Evolutionary conservation across 1,140 invertebrate species (phyloP), one percentile per base, ranked within the genome.

Genomic region (Penaeus indicus): DNA sequence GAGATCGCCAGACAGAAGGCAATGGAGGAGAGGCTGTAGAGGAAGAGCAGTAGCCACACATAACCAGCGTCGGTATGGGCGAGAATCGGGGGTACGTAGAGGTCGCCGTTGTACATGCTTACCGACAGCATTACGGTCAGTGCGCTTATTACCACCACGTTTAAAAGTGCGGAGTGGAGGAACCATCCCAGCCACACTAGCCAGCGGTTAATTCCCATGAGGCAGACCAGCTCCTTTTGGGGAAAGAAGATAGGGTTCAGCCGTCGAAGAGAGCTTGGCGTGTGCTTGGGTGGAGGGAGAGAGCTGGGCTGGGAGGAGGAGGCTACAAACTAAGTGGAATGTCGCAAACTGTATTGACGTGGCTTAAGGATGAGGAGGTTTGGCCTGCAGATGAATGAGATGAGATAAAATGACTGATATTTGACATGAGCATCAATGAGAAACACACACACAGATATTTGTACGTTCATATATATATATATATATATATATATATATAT

Each of bases 161-260:
- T 72, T n/a, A 85, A n/a, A 7, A 90, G 42, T 13, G 84, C 21
- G 32, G 85, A 63, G 63, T 86, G 82, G 19, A 90, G 54, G 91
- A 94, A 94, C 94, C 94, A 94, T 11, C 93, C 92, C n/a, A 93
- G 18, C 94, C 94, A 94, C 83, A 94, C 92, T 10, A 94, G 92
- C 19, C 92, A 92, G 90, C 93, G 93, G 18, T 92, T 92, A 22
- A 94, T 91, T 21, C 94, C 94, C 94, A 94, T 94, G 22, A 94
- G 93, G 91, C 93, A 93, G 93, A 94, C 94, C 38, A 93, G 92
- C 90, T 94, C 93, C 90, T 94, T 54, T 5, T 54, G 54, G 54
- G 54, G 47, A 8, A 8, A 16, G 11, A 42, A 54, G 93, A 60
- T 5, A 25, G 42, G 60, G 22, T 11, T 38, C 5, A 21, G 47